These are phyloP conservation scores for Drosophila sproati DNA, from an alignment of 1,140 invertebrate genomes.

Conservation along the genomic window DNA sequence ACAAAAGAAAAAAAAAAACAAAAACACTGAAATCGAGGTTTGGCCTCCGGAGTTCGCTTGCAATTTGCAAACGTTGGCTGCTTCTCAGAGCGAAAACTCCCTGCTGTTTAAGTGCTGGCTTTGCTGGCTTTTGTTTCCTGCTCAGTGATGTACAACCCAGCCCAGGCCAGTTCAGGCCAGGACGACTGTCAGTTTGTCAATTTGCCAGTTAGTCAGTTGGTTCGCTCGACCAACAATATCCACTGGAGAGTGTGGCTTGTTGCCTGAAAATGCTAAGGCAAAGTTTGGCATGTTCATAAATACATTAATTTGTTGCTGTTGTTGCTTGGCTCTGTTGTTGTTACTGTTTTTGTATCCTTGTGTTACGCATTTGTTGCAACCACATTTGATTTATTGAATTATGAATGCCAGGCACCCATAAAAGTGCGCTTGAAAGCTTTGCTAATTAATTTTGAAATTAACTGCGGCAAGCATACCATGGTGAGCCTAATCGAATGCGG, in stretches of 20 bases:
- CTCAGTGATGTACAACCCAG: slow-evolving; percentile 45
- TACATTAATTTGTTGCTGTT: slow-evolving; percentile 76
- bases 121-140: slow-evolving; percentile 54
- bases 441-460: slow-evolving; percentile 80
- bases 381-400: slow-evolving; percentile 81
- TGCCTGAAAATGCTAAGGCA: slow-evolving; percentile 62
- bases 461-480: slow-evolving; percentile 39
- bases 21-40: slow-evolving; percentile 53
- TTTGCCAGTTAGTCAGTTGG: slow-evolving; percentile 11
- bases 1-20: slow-evolving; percentile 7
- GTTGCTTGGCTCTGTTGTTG: slow-evolving; percentile 19
- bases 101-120: slow-evolving; percentile 36
- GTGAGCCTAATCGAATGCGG: slow-evolving; percentile 31
- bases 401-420: slow-evolving; percentile 69
- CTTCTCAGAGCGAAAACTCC: slow-evolving; percentile 15
- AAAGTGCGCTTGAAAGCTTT: slow-evolving; percentile 72
- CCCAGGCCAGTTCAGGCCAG: not conserved
- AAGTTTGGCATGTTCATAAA: slow-evolving; percentile 77
- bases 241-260: slow-evolving; percentile 45
- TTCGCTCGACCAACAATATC: slow-evolving; percentile 4
- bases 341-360: not conserved
- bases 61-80: slow-evolving; percentile 60
- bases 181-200: slow-evolving; percentile 46
- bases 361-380: slow-evolving; percentile 54
- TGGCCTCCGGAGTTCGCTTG: slow-evolving; percentile 46